A percentile compares a stretch with the other conserved stretches of the same genome.
Conservation (phyloP, 2,888 invertebrate species). For the Campopleginae sp. region DNA sequence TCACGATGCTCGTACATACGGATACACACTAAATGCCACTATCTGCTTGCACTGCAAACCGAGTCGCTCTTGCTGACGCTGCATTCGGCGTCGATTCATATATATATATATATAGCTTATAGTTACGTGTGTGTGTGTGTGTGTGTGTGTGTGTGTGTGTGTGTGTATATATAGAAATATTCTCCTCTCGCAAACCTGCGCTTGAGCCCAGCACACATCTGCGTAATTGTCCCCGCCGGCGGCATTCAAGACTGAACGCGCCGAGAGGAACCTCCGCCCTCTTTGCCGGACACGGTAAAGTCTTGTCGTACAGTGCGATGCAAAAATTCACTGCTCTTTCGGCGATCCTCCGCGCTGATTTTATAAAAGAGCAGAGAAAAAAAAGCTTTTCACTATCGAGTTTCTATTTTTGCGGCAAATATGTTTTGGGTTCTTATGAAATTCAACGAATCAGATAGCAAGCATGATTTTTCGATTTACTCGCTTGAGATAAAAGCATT, state of each 20-base stretch:
- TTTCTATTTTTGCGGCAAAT: neutral
- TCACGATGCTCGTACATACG: constrained; percentile 52
- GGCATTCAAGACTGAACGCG: constrained; percentile 77
- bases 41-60: constrained; percentile 35
- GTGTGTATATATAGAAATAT: constrained; percentile 4
- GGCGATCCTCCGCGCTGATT: neutral
- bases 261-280: constrained; percentile 65
- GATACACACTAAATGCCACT: constrained; percentile 19
- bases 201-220: constrained; percentile 80
- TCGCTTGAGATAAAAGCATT: constrained; percentile 70
- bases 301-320: constrained; percentile 73
- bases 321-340: constrained; percentile 68
- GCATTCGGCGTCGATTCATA: constrained; percentile 47
- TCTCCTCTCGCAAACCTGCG: constrained; percentile 29
- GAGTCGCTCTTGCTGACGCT: constrained; percentile 43
- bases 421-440: neutral
- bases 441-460: neutral
- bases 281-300: constrained; percentile 66
- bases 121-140: constrained; percentile 42
- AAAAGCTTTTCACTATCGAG: neutral
- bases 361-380: neutral
- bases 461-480: constrained; percentile 41
- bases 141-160: too few relatives aligned
- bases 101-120: constrained; percentile 31
- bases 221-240: constrained; percentile 84